Conservation (phyloP, 2,888 invertebrate species). For the Drosophila recens region DNA sequence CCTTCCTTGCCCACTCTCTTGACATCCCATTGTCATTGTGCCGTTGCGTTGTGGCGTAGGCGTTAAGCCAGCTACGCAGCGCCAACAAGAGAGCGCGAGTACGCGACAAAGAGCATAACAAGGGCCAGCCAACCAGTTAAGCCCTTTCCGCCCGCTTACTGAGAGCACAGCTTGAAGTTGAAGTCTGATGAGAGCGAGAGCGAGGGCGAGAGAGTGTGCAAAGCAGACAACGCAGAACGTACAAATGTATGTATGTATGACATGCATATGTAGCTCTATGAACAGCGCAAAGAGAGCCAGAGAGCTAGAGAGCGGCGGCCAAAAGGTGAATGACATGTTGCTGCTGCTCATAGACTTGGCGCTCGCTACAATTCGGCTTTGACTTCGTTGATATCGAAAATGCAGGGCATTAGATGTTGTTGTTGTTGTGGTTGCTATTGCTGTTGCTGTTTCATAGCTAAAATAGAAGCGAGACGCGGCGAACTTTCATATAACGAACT, state of each 20-base stretch:
- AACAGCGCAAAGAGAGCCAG: conserved; percentile 32
- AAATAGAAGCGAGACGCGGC: conserved; percentile 45
- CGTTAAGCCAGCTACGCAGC: conserved; percentile 68
- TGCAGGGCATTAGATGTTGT: conserved; percentile 57
- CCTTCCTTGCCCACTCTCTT: conserved; percentile 24
- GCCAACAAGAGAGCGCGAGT: conserved; percentile 6
- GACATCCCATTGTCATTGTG: conserved; percentile 26
- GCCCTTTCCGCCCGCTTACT: conserved; percentile 14
- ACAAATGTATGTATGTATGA: neutral
- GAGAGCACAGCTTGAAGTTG: conserved; percentile 37
- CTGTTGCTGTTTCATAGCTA: conserved; percentile 40
- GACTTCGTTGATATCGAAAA: conserved; percentile 61
- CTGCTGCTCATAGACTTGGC: conserved; percentile 46
- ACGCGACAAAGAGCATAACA: conserved; percentile 41
- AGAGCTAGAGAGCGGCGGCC: conserved; percentile 50
- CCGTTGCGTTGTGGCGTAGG: conserved; percentile 50
- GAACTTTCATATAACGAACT: conserved; percentile 56
- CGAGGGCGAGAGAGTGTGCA: conserved; percentile 11
- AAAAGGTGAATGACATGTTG: conserved; percentile 75
- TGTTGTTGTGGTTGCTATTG: conserved; percentile 12
- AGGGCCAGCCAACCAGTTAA: conserved; percentile 39
- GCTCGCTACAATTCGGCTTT: conserved; percentile 51
- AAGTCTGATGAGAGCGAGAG: conserved; percentile 19
- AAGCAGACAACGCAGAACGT: conserved; percentile 20
- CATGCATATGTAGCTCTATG: neutral